Evolutionary conservation across 2,797 vertebrate species (phyloP), one percentile per base, ranked within the genome.

Genomic region (Protosalanx chinensis): DNA sequence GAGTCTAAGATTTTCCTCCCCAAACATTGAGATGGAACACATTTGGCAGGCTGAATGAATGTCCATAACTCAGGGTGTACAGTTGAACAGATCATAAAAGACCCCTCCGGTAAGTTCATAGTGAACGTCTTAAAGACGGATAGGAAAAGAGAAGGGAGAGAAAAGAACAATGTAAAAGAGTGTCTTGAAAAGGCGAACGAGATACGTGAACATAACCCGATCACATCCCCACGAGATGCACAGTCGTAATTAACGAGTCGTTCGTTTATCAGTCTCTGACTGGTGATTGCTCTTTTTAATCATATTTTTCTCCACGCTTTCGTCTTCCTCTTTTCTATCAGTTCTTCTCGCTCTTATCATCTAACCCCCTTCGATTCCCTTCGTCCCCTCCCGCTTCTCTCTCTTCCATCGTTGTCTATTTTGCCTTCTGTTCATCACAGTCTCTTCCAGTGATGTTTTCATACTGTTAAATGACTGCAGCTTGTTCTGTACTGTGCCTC

Each of bases 211-310:
- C 86, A 82, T 85, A 87, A 87, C 89, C 84, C 87, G 80, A 18
- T 35, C 83, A 79, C 88, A 93, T 90, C 89, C 90, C 90, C 93
- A 91, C 82, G 88, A 94, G 92, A 92, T 90, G 92, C 92, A 92
- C 89, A 86, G 92, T 92, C 91, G 91, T 93, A 94, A 94, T 95
- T 95, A 95, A 94, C 89, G 86, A 91, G 88, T 90, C 87, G 84
- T 92, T 92, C 92, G 90, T 94, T 95, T 95, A 96, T 95, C 92
- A 88, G 92, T 88, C 92, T 87, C 85, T 83, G 88, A 92, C 90
- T 91, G 91, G 91, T 95, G 93, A 94, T 94, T 95, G 93, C 93
- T 90, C 91, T 94, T 95, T 94, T 94, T 93, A 95, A 95, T 95
- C 92, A 94, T 93, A 94, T 93, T 93, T 93, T 90, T 91, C 92